Evolutionary conservation across 2,113 vertebrate genomes (phyloP).

Genomic region (Ovibos moschatus): DNA sequence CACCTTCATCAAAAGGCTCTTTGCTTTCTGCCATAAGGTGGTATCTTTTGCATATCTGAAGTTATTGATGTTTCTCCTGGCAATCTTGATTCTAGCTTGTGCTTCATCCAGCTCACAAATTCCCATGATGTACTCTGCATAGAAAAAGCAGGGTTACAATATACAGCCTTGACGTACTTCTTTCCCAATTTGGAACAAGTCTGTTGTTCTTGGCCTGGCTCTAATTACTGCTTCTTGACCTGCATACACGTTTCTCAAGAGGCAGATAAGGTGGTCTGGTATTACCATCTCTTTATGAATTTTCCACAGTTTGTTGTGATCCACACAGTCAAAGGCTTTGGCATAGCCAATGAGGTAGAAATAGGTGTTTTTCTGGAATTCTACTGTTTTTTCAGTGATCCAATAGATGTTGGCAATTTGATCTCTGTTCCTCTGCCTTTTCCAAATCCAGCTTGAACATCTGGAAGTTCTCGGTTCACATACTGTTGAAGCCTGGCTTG

Average conservation of each 20-base stretch:
- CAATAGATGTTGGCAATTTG: background rate
- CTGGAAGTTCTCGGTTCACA: background rate
- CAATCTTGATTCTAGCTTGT: background rate
- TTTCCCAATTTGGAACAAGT: background rate
- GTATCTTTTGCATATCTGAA: background rate
- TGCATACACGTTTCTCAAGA: background rate
- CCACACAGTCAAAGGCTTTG: background rate
- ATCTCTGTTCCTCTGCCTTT: background rate
- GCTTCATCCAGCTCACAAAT: background rate
- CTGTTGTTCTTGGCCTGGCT: background rate
- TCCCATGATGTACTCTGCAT: background rate
- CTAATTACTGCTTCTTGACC: background rate
- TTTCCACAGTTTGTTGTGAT: background rate
- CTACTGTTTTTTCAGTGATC: background rate
- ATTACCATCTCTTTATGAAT: background rate
- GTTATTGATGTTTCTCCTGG: background rate
- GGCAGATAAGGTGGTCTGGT: background rate
- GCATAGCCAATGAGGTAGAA: background rate
- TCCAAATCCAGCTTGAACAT: background rate
- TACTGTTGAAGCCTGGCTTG: background rate
- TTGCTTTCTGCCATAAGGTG: background rate
- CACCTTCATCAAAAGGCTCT: background rate
- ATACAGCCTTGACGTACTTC: background rate
- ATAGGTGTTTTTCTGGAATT: background rate
- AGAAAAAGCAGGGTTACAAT: background rate